Evolutionary conservation across 1,140 invertebrate genomes (phyloP), one percentile per base, ranked within the genome.

Genomic region (Octopus sinensis): DNA sequence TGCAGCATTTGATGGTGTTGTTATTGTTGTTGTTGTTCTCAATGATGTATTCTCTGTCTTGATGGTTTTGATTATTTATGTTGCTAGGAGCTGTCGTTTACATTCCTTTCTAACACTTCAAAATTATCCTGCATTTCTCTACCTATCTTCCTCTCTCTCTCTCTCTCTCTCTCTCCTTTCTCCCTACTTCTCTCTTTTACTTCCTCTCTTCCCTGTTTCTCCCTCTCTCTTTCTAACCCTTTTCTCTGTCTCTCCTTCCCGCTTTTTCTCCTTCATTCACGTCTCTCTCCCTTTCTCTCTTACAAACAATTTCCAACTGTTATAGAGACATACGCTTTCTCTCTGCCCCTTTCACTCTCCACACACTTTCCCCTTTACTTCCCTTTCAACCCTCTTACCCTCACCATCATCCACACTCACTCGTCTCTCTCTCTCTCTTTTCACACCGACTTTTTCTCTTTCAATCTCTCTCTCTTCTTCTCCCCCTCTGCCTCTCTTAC

Each of bases 401-500:
- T 62, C 56, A 12, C 4, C 17, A 9, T 62, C 56, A 12, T 17
- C 17, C 56, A 12, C 56, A 79, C 78, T 52, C 73, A 76, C 79
- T 82, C 78, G 30, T 52, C 73, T 80, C 79, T 53, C 73, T 80
- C 10, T 79, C 5, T 75, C 30, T 78, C 81, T 53, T 54, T 17
- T 62, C 56, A 12, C 17, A 62, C 17, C 17, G 9, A 2, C 17
- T 62, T 17, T 62, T 62, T 62, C 56, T 62, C 17, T 62, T 62
- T 12, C 17, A 62, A 12, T 13, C 77, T 82, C 78, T 30, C 52
- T 79, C 53, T 53, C 52, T 68, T 68, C 54, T 54, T 53, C 77
- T 82, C 81, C 23, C 56, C 53, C 77, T 79, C 56, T 77, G 52
- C 56, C 76, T 62, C 53, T 53, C 75, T 54, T 53, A 13, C 23